phyloP scores from a whole-genome alignment of 2,113 vertebrate species.

The Phyllostomus discolor region DNA sequence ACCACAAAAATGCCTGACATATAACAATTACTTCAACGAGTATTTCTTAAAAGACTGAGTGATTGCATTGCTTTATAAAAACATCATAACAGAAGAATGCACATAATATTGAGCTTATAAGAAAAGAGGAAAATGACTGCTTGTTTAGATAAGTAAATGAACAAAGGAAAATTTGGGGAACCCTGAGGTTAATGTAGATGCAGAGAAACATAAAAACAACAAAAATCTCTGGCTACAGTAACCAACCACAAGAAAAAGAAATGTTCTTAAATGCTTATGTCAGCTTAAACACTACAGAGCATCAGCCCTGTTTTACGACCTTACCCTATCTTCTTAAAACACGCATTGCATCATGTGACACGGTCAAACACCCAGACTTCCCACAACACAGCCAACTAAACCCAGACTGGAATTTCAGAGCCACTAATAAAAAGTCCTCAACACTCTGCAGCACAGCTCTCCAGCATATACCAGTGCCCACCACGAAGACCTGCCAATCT shows the following conservation, averaged over 20 bases:
- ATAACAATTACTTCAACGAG: background rate
- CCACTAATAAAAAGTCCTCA: background rate
- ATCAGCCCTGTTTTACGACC: background rate
- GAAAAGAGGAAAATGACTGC: background rate
- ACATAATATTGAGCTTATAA: background rate
- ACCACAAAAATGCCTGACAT: background rate
- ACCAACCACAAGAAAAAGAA: background rate
- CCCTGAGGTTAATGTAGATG: background rate
- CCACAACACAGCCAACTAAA: background rate
- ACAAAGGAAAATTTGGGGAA: background rate
- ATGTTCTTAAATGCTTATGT: background rate
- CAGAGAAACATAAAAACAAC: background rate
- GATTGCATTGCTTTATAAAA: conserved; percentile 2
- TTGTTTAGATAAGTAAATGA: background rate
- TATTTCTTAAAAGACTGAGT: conserved; percentile 14
- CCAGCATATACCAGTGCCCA: background rate
- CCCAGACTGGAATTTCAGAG: background rate
- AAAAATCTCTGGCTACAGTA: background rate
- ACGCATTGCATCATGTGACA: background rate
- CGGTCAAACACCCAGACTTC: background rate
- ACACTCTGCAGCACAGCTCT: background rate
- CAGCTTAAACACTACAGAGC: background rate
- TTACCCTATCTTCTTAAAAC: conserved; percentile 20
- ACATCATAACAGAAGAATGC: background rate
- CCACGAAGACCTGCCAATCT: background rate